Base-by-base conservation (phyloP, 2,113 vertebrate species). In the Apteryx mantelli region DNA sequence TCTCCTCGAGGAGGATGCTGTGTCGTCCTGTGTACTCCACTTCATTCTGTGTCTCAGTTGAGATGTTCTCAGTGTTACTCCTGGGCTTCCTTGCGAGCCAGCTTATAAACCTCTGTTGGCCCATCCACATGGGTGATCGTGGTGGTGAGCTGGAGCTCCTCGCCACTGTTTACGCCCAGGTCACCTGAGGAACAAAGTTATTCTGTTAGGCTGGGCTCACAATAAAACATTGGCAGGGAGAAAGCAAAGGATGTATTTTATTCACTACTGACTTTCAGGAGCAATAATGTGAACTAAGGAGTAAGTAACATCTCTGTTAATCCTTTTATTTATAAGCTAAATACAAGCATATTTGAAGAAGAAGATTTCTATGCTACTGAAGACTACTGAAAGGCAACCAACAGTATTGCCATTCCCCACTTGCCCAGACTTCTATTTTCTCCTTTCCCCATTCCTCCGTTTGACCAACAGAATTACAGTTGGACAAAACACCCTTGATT, bases 141-240 rank as follows among this genome's bases (percentile, higher is more conserved):
- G 82, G 99, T 99, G 78, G 99, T 99, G 87, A 99, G 98, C 97
- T 99, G 99, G 32, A 98, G 98, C 95, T 99, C 99, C 71, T 99
- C 99, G 5, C 98, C 99, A 1, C 98, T 99, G 98, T 97, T 99
- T 28, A 98, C 97, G 15, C 98, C 98, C 18, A 98, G 96, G 88
- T 98, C 98, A 36, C 98, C 99, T 99, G 96, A 40, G 97, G 95
- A 69, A 88, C 66, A 52, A 70, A 61, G 22, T 16, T 2, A 3
- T 4, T 42, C 28, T 4, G 1, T 98, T 60, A 97, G 79, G 25
- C 4, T 0, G 0, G 22, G 3, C 77, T 53, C 25, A 11, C 36
- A 36, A 3, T 1, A 4, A 56, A 56, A 38, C 2, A 6, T 2
- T 20, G 18, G 38, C 7, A n/a, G 8, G 8, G 28, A 4, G 1